Conservation (phyloP, 2,888 invertebrate genomes). For the Fragum whitleyi region DNA sequence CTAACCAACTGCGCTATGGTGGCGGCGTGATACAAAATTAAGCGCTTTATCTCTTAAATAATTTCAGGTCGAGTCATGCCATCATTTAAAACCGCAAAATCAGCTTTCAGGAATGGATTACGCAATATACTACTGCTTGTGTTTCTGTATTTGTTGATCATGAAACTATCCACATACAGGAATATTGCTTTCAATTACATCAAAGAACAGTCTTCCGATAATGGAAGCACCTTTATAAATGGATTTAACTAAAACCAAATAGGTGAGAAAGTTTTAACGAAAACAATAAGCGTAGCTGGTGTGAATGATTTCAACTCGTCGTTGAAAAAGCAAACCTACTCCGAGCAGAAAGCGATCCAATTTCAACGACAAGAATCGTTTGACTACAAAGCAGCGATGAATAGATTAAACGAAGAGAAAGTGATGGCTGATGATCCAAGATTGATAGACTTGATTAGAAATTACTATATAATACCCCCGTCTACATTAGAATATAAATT, state of each 20-base stretch:
- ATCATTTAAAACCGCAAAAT: not conserved
- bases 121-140: not conserved
- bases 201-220: not conserved
- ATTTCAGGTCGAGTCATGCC: not conserved
- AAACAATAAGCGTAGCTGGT: no score
- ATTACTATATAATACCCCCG: slow-evolving; percentile 64
- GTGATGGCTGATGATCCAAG: slow-evolving; percentile 56
- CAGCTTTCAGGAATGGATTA: not conserved
- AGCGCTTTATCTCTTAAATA: no score
- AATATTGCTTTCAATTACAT: not conserved
- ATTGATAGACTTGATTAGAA: slow-evolving; percentile 58
- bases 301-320: no score
- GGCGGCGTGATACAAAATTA: no score
- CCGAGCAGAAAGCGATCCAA: no score
- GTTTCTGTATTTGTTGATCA: not conserved
- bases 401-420: slow-evolving; percentile 51
- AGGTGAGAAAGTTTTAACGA: no score
- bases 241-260: no score
- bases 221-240: no score
- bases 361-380: not conserved
- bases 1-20: no score
- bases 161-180: not conserved
- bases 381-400: slow-evolving; percentile 51
- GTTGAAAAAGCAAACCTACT: no score
- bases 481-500: slow-evolving; percentile 60